Evolutionary conservation across 2,888 invertebrate species (phyloP), one percentile per base, ranked within the genome.

Genomic region (Diogma glabrata): DNA sequence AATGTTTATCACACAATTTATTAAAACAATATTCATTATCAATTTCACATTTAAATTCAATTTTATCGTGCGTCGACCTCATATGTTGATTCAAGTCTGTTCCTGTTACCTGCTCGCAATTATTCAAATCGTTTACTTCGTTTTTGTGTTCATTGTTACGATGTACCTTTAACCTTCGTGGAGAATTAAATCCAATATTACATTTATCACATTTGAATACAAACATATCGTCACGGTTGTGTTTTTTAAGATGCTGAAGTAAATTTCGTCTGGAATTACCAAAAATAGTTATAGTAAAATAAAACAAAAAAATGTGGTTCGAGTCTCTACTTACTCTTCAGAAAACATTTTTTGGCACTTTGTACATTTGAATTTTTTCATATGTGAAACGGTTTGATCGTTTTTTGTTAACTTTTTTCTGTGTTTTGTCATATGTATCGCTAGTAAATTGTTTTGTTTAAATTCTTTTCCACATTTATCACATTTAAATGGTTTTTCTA

Each of bases 291-390:
- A n/a, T n/a, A n/a, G n/a, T n/a, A n/a, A n/a, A n/a, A n/a, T n/a
- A n/a, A n/a, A n/a, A n/a, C n/a, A 2, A 4, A 14, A 16, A 14
- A 36, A 33, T 33, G n/a, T 14, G n/a, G 9, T 5, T n/a, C n/a
- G n/a, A n/a, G n/a, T 36, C 3, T 14, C n/a, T 14, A 48, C 36
- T 33, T 60, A 65, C 64, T 62, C 63, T n/a, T 63, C 60, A 12
- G 62, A 60, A 54, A 63, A 65, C 50, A 60, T 62, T 57, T 64
- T 65, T 28, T 60, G 63, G 53, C 64, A 65, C 53, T 59, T 61
- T 4, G 61, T 59, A 47, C 64, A 64, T 51, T 63, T 63, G 54
- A 59, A 65, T 40, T 28, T 50, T 36, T 57, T 38, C 24, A 54
- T 50, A 28, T 56, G 56, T 5, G 54, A 40, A 8, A 46, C 12